These are phyloP conservation scores for Holothuria scabra DNA, from an alignment of 53 echinoderm and acorn worm species.

Conservation along the genomic window DNA sequence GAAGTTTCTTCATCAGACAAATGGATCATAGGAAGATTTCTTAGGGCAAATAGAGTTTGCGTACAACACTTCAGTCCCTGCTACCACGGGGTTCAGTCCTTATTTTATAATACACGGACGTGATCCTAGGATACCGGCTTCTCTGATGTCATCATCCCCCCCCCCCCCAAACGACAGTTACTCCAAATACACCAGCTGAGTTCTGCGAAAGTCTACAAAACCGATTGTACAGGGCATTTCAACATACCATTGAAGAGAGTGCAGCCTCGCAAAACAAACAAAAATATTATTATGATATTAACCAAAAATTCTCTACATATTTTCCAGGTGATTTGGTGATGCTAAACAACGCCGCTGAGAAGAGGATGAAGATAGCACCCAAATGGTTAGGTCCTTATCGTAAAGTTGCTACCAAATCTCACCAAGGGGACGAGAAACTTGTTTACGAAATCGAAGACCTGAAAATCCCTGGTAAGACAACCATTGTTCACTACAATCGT, in stretches of 20 bases:
- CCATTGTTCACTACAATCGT: no score
- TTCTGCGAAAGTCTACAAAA: not conserved
- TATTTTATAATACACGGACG: slow-evolving; percentile 36
- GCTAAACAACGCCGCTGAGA: slow-evolving; percentile 11
- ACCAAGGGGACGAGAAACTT: not conserved
- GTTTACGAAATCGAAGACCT: not conserved
- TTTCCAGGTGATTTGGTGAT: slow-evolving; percentile 6
- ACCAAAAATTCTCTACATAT: not conserved
- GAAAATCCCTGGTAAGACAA: not conserved
- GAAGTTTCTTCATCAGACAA: not conserved
- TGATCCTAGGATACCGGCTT: slow-evolving; percentile 9
- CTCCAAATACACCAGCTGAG: not conserved
- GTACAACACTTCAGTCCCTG: slow-evolving; percentile 33
- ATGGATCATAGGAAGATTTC: slow-evolving; percentile 1
- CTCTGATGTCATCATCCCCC: slow-evolving; percentile 9
- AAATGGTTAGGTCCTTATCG: slow-evolving; percentile 19
- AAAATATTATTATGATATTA: not conserved
- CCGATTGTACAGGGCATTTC: not conserved
- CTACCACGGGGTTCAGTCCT: slow-evolving; percentile 18
- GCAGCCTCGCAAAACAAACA: not conserved
- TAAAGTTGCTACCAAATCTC: not conserved
- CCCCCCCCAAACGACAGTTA: not conserved
- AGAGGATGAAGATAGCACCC: not conserved
- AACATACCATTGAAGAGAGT: not conserved
- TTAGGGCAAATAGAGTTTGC: slow-evolving; percentile 14